phyloP scores from a whole-genome alignment of 2,888 invertebrate genomes.

The Aphodius sticticus region DNA sequence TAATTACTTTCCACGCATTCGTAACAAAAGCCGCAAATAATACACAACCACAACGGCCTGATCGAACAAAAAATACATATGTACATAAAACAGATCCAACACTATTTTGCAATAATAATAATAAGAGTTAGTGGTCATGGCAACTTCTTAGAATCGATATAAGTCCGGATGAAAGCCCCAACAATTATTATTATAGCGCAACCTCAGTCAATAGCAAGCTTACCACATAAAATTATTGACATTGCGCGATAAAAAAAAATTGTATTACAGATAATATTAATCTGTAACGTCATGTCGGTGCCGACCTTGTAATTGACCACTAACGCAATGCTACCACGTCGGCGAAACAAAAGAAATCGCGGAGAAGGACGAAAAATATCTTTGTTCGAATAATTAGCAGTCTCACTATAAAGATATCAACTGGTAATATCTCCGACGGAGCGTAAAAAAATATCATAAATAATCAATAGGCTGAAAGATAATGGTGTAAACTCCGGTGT shows the following conservation, averaged over 20 bases:
- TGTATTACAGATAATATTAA: constrained; percentile 23
- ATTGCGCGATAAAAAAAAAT: constrained; percentile 7
- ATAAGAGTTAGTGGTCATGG: neutral
- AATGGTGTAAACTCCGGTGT: too few species aligned
- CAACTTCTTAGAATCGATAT: neutral
- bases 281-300: constrained; percentile 16
- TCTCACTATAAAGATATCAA: neutral
- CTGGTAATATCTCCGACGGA: neutral
- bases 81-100: neutral
- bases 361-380: constrained; percentile 16
- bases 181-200: neutral
- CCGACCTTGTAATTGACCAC: constrained; percentile 27
- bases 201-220: neutral
- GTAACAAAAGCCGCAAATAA: neutral
- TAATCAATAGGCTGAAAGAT: too few species aligned
- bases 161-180: too few species aligned
- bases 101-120: neutral
- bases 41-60: neutral
- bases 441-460: too few species aligned
- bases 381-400: constrained; percentile 19
- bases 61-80: neutral
- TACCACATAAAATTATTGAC: constrained; percentile 4
- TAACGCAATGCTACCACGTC: constrained; percentile 14
- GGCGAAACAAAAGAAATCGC: constrained; percentile 14
- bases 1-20: neutral